Conservation (phyloP, 2,113 vertebrate species). For the Ochotona curzoniae region DNA sequence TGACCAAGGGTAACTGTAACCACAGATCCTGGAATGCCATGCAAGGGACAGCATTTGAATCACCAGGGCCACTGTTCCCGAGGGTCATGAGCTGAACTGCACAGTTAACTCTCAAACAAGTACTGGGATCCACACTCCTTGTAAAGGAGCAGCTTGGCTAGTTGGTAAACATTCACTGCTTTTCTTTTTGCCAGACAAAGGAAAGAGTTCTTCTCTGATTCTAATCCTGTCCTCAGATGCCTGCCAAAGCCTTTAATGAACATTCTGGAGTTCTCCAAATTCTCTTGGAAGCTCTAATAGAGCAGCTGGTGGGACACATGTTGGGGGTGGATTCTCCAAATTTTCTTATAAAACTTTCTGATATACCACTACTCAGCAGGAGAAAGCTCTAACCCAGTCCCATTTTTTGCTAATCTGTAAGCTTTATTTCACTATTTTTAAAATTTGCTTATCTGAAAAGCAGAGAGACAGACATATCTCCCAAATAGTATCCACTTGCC, state of each 20-base stretch:
- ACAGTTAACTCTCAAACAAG: neutral
- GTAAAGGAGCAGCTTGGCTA: neutral
- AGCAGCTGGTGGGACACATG: conserved; percentile 13
- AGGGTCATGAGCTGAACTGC: neutral
- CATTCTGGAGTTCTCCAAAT: conserved; percentile 50
- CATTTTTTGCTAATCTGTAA: neutral
- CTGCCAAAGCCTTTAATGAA: conserved; percentile 63
- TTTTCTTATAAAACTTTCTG: conserved; percentile 4
- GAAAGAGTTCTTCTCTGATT: conserved; percentile 45
- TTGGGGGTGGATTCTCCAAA: neutral
- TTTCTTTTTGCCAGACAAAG: conserved; percentile 28
- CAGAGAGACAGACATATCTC: no score
- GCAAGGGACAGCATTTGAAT: neutral
- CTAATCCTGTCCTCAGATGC: conserved; percentile 19
- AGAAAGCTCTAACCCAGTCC: neutral
- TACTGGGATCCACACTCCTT: neutral
- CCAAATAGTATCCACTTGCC: no score
- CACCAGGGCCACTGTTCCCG: neutral
- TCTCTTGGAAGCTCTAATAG: conserved; percentile 57
- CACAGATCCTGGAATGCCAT: neutral
- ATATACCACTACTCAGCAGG: neutral
- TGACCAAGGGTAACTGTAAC: no score
- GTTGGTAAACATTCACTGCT: neutral
- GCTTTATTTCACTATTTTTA: no score
- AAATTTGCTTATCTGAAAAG: no score